Percentiles rank a stretch among this genome's conserved stretches.
These are phyloP conservation scores for Silvanus unidentatus DNA, from an alignment of 2,888 invertebrate species.

Conservation along the genomic window DNA sequence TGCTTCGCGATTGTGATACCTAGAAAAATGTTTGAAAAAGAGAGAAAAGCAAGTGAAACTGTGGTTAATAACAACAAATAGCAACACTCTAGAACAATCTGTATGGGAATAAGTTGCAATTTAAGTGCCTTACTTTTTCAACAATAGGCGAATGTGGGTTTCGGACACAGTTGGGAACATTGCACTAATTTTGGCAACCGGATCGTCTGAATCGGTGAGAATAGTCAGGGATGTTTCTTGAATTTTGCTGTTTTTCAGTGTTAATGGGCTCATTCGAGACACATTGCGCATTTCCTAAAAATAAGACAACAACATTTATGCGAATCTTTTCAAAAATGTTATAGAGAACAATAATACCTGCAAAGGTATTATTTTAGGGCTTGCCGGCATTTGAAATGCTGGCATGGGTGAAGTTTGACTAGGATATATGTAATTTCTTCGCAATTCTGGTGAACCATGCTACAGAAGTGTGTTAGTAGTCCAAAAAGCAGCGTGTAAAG, in stretches of 20 bases:
- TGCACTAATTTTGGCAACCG: slow-evolving; percentile 73
- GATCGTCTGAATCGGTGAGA: slow-evolving; percentile 63
- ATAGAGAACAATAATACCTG: slow-evolving; percentile 43
- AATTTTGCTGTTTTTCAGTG: slow-evolving; percentile 29
- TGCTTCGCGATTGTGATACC: slow-evolving; percentile 89
- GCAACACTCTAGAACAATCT: not conserved
- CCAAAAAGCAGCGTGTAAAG: slow-evolving; percentile 34
- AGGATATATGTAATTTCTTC: slow-evolving; percentile 65
- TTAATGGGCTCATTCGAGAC: slow-evolving; percentile 34
- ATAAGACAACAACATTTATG: slow-evolving; percentile 2
- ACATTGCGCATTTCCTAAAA: slow-evolving; percentile 33
- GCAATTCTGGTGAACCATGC: slow-evolving; percentile 59
- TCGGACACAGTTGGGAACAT: slow-evolving; percentile 90
- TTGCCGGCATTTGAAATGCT: slow-evolving; percentile 55
- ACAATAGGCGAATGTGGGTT: slow-evolving; percentile 75
- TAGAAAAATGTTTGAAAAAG: slow-evolving; percentile 44
- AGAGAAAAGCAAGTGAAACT: slow-evolving; percentile 8
- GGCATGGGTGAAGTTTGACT: slow-evolving; percentile 60
- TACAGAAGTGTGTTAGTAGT: slow-evolving; percentile 24
- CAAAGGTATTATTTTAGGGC: slow-evolving; percentile 55
- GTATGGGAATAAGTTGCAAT: no score
- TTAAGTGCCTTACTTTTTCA: slow-evolving; percentile 72
- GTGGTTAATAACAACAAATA: not conserved
- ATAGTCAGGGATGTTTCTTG: slow-evolving; percentile 45
- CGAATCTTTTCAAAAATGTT: no score